Conservation (phyloP, 2,888 invertebrate species). For the Mesochorus sp. region DNA sequence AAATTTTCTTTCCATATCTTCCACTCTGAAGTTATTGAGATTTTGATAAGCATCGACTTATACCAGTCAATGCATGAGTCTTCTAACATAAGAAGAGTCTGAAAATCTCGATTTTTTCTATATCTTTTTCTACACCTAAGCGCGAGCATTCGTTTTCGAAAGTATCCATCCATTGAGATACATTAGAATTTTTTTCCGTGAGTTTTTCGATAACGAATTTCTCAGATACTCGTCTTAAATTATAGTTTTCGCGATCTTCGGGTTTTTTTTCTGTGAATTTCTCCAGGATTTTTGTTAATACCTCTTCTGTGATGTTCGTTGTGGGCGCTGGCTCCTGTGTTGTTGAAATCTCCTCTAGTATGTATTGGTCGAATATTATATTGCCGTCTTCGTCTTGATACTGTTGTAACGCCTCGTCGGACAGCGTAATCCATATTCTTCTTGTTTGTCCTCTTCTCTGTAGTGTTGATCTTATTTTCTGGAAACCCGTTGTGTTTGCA, state of each 20-base stretch:
- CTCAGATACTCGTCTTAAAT: conserved; percentile 47
- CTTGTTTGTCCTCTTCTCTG: conserved; percentile 48
- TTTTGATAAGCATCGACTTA: conserved; percentile 62
- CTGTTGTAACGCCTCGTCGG: conserved; percentile 1
- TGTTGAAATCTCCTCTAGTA: conserved; percentile 21
- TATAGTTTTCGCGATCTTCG: conserved; percentile 25
- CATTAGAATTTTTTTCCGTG: conserved; percentile 42
- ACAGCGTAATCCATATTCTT: conserved; percentile 43
- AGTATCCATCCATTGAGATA: conserved; percentile 46
- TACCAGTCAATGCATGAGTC: conserved; percentile 44
- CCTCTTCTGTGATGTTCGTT: conserved; percentile 48
- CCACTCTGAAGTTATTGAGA: conserved; percentile 62
- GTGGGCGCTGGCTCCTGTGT: neutral
- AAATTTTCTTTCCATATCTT: conserved; percentile 63
- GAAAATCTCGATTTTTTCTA: conserved; percentile 24
- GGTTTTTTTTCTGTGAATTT: conserved; percentile 43
- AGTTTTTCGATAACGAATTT: conserved; percentile 53
- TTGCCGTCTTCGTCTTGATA: conserved; percentile 50
- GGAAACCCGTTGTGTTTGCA: conserved; percentile 4
- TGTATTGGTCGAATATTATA: conserved; percentile 28
- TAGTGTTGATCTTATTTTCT: conserved; percentile 42
- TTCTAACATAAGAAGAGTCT: neutral
- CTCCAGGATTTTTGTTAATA: conserved; percentile 37
- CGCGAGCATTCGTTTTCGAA: conserved; percentile 56
- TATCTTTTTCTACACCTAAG: conserved; percentile 4